Base-by-base conservation (phyloP, 2,888 invertebrate species). In the Octonoba sinensis region DNA sequence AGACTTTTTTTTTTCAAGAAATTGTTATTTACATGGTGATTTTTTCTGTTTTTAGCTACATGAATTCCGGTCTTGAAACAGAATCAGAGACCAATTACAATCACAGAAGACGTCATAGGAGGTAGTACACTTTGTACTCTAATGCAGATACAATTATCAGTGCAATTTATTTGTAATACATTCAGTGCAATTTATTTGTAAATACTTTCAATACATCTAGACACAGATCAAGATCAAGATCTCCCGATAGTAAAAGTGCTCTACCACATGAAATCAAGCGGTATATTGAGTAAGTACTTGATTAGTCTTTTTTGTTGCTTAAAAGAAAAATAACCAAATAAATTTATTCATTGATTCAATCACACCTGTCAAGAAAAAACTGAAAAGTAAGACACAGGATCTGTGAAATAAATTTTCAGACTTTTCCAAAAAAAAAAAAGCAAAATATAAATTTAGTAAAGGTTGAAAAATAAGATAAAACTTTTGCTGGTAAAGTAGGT, bases 211-310 rank as follows among this genome's bases (percentile, higher is more conserved):
- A 22, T 54, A 22, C n/a, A 44, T 72, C 11, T 44, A 84, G 82
- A 60, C 79, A 75, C 65, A 82, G 84, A 64, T 84, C 81, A 57
- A 88, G 89, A 84, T 90, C 90, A 8, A 87, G 93, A 86, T 94
- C 94, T 20, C 92, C 87, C 3, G 87, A 88, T 12, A 89, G 90
- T 84, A 93, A 93, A 88, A 91, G 92, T 86, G 93, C 93, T 91
- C 90, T 94, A 83, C 92, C 93, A 4, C 93, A 91, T 84, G 95
- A 95, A 88, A 88, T 95, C 84, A 94, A 94, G 87, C 94, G 95
- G 87, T 95, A 96, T 88, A 90, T 96, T 86, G 95, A 96, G 88
- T 96, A 94, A 89, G 93, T 71, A 59, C 2, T n/a, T n/a, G 54
- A 46, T 64, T 1, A 36, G 1, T 47, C 44, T 77, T 66, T 65